phyloP scores from a whole-genome alignment of 2,113 vertebrate species.

The Archocentrus centrarchus region DNA sequence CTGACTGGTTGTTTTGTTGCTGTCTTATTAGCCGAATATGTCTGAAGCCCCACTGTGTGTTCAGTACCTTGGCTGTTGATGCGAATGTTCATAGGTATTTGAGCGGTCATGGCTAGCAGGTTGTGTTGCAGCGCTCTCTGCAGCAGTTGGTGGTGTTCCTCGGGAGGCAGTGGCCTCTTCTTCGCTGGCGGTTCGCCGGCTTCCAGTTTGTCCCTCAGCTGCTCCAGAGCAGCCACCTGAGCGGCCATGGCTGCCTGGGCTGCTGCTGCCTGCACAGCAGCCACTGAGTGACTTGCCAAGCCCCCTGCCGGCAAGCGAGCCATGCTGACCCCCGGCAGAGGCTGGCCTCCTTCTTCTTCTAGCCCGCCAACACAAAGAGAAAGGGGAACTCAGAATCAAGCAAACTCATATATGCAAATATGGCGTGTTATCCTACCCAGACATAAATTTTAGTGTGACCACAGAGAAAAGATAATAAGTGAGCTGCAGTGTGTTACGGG shows the following conservation, averaged over 20 bases:
- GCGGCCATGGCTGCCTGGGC: conserved; percentile 87
- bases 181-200: conserved; percentile 94
- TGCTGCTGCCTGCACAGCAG: conserved; percentile 86
- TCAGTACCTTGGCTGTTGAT: conserved; percentile 93
- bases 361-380: conserved; percentile 16
- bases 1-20: neutral
- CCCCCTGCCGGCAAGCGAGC: conserved; percentile 83
- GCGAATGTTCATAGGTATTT: conserved; percentile 98
- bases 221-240: conserved; percentile 91
- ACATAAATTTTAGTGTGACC: neutral
- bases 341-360: conserved; percentile 89
- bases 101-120: conserved; percentile 93
- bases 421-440: neutral
- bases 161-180: conserved; percentile 89
- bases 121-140: conserved; percentile 96
- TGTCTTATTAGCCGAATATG: neutral
- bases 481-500: neutral
- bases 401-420: neutral
- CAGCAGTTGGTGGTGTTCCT: conserved; percentile 93
- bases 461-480: neutral
- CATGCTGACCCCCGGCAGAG: conserved; percentile 74
- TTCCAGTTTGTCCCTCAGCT: conserved; percentile 95
- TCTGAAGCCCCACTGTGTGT: neutral
- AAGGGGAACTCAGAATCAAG: neutral
- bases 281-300: conserved; percentile 86